Evolutionary conservation across 2,113 vertebrate species (phyloP), one percentile per base, ranked within the genome.

Genomic region (Archocentrus centrarchus): DNA sequence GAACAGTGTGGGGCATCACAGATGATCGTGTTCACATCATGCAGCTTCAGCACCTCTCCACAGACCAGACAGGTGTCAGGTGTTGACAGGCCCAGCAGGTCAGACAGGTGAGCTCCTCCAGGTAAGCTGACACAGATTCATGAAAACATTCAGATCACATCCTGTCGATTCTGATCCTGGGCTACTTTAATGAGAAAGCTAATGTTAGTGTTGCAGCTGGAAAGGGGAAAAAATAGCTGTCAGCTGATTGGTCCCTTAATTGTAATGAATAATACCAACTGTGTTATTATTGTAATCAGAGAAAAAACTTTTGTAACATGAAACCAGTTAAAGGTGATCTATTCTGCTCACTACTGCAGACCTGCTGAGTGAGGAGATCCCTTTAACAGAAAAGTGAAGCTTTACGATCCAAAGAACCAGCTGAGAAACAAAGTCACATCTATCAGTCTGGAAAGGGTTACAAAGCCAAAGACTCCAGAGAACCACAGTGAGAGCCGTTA

Each of bases 21-120:
- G 44, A 83, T 3, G 0, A 68, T 83, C 30, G 92, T 89, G 15
- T 79, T 77, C 0, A 89, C 73, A 1, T 5, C 75, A 7, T 1
- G 39, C 3, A 3, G n/a, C 57, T 84, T 83, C 32, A 92, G 35
- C 0, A 3, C 32, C 18, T 32, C 68, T 0, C 95, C 95, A 2
- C 98, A 99, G 50, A 91, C 90, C 93, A 97, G 60, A 88, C 98
- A 98, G 30, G 77, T 83, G 20, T 84, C n/a, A 7, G 59, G 55
- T 0, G 63, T 61, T 0, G 59, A 76, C 4, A 75, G 14, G 17
- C 92, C 85, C 11, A 96, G 50, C 15, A 83, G 41, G 24, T 80
- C 77, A 11, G 89, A 75, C 8, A 97, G 81, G 53, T 77, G 81
- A 39, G 4, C 55, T 2, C 95, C 91, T 11, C 24, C 30, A 50